Evolutionary conservation across 2,888 invertebrate genomes (phyloP).

Genomic region (Drosophila neutralis): DNA sequence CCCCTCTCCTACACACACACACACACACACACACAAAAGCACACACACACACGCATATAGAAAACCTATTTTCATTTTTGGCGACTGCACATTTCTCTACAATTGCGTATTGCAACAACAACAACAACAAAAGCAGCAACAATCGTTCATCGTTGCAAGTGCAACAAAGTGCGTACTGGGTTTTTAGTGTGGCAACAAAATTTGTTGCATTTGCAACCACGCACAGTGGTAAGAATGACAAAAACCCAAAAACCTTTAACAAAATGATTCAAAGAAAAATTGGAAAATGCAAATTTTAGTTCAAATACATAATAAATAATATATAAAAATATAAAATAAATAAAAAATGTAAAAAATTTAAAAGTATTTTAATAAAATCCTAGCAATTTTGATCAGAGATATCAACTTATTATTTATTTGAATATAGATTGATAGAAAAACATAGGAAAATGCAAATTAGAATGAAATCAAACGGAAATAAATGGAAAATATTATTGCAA

Average conservation of each 20-base stretch:
- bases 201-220: slow-evolving; percentile 37
- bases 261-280: not conserved
- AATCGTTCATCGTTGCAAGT: slow-evolving; percentile 16
- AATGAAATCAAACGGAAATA: not conserved
- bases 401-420: no score
- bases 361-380: not conserved
- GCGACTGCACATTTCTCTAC: slow-evolving; percentile 38
- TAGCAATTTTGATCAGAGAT: not conserved
- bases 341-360: not conserved
- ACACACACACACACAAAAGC: not conserved
- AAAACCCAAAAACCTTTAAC: not conserved
- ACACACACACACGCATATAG: not conserved
- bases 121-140: slow-evolving; percentile 6
- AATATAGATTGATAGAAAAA: not conserved
- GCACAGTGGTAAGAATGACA: slow-evolving; percentile 22
- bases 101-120: slow-evolving; percentile 31
- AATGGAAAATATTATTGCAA: not conserved
- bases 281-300: not conserved
- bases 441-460: not conserved
- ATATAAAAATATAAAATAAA: no score
- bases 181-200: slow-evolving; percentile 39
- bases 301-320: not conserved
- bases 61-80: slow-evolving; percentile 40
- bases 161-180: slow-evolving; percentile 51
- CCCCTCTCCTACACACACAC: no score